Evolutionary conservation across 1,140 invertebrate genomes (phyloP).

Genomic region (silkworm (Bombyx mori)): DNA sequence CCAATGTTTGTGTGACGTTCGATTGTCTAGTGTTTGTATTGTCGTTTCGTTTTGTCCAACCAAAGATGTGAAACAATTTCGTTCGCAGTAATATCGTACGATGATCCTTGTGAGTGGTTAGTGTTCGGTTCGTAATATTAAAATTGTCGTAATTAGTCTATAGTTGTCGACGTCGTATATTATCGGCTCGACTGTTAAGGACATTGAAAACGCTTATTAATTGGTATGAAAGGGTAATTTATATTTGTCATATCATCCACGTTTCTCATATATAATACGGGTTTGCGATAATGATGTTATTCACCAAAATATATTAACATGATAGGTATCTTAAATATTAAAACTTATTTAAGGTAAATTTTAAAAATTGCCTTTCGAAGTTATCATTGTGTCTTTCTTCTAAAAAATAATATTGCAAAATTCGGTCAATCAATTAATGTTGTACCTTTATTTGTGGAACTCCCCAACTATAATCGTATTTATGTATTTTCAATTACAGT

Average conservation of each 20-base stretch:
- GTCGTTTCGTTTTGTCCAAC: slow-evolving; percentile 60
- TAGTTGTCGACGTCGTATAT: slow-evolving; percentile 50
- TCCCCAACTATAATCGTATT: no score
- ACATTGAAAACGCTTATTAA: slow-evolving; percentile 72
- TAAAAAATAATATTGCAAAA: slow-evolving; percentile 45
- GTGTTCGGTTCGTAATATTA: slow-evolving; percentile 60
- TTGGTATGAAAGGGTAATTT: slow-evolving; percentile 72
- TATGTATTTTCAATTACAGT: no score
- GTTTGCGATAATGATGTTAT: slow-evolving; percentile 70
- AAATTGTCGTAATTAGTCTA: slow-evolving; percentile 60
- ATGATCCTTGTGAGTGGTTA: slow-evolving; percentile 60
- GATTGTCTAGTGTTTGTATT: slow-evolving; percentile 56
- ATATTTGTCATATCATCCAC: slow-evolving; percentile 71
- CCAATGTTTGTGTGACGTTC: slow-evolving; percentile 64
- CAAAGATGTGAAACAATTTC: slow-evolving; percentile 57
- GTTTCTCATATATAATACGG: slow-evolving; percentile 70
- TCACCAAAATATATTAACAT: slow-evolving; percentile 68
- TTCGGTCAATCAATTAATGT: slow-evolving; percentile 43
- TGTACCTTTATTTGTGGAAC: background rate
- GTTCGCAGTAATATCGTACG: slow-evolving; percentile 38
- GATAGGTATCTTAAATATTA: slow-evolving; percentile 62
- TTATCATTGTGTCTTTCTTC: slow-evolving; percentile 60
- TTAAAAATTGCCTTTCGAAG: slow-evolving; percentile 63
- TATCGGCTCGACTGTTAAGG: slow-evolving; percentile 62
- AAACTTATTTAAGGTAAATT: slow-evolving; percentile 63